Percentiles rank a stretch among this genome's conserved stretches.
Evolutionary conservation across 64 coral and sea anemone species (phyloP).

Genomic region (Porites lutea): DNA sequence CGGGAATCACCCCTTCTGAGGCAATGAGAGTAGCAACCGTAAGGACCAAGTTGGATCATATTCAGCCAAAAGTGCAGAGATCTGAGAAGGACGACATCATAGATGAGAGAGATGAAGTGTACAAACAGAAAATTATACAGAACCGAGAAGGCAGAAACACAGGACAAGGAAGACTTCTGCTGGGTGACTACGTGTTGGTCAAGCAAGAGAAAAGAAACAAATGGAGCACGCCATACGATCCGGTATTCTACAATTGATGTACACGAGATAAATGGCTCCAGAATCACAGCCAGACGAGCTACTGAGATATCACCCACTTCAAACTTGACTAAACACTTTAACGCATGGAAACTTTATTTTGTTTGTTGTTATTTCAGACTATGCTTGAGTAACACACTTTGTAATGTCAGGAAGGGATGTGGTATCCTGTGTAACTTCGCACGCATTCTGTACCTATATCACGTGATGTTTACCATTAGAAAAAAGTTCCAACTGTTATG

Average conservation of each 20-base stretch:
- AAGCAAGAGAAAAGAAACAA: slow-evolving; percentile 30
- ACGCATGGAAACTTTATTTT: no score
- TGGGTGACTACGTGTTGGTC: slow-evolving; percentile 70
- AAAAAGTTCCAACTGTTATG: no score
- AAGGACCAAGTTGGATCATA: slow-evolving; percentile 56
- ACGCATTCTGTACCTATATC: no score
- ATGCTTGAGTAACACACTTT: no score
- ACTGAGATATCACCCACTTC: slow-evolving; percentile 63
- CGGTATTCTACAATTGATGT: slow-evolving; percentile 66
- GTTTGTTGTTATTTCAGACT: no score
- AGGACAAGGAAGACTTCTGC: slow-evolving; percentile 16
- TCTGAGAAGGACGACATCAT: slow-evolving; percentile 17
- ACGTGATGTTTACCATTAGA: no score
- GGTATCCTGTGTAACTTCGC: no score
- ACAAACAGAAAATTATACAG: slow-evolving; percentile 66
- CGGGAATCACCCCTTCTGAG: not conserved
- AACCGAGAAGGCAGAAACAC: slow-evolving; percentile 43
- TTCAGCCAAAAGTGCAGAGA: not conserved
- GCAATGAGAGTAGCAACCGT: slow-evolving; percentile 15
- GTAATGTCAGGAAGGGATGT: no score
- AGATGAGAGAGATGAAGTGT: slow-evolving; percentile 49
- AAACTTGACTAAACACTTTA: not conserved
- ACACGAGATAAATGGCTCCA: slow-evolving; percentile 59
- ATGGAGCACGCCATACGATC: slow-evolving; percentile 64
- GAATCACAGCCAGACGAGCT: slow-evolving; percentile 36